These are phyloP conservation scores for Molorchus minor DNA, from an alignment of 2,888 invertebrate species.

Conservation along the genomic window DNA sequence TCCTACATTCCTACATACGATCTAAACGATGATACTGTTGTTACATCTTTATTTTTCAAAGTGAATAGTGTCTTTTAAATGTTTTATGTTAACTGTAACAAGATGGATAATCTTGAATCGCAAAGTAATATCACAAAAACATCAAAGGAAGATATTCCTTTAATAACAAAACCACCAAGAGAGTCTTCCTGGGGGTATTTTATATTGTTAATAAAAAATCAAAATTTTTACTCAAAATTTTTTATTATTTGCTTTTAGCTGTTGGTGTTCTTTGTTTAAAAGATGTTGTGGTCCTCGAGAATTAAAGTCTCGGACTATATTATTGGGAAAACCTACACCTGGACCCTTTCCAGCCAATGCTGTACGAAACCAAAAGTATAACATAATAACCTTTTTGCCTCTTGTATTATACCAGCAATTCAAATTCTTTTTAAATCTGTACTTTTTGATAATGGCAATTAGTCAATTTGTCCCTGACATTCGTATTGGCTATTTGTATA, in stretches of 20 bases:
- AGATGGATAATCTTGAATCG: constrained; percentile 59
- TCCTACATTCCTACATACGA: no score
- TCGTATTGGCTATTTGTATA: constrained; percentile 96
- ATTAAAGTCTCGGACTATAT: constrained; percentile 78
- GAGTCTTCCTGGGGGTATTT: constrained; percentile 66
- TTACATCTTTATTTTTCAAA: no score
- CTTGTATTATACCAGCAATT: constrained; percentile 98
- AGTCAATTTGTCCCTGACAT: constrained; percentile 98
- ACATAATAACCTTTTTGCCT: constrained; percentile 87
- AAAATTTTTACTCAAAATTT: not conserved
- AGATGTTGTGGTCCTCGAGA: constrained; percentile 79
- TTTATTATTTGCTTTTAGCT: constrained; percentile 66
- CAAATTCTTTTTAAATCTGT: constrained; percentile 97
- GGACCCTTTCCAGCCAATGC: constrained; percentile 94
- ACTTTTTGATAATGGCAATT: constrained; percentile 97
- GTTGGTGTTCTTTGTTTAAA: constrained; percentile 78
- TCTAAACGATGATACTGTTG: no score
- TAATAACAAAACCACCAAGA: constrained; percentile 71
- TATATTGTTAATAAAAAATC: constrained; percentile 44
- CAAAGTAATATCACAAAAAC: constrained; percentile 60
- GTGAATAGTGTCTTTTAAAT: no score
- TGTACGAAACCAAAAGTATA: constrained; percentile 98
- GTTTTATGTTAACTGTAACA: constrained; percentile 13
- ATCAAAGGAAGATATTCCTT: constrained; percentile 74
- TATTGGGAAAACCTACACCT: constrained; percentile 77